phyloP scores from a whole-genome alignment of 2,888 invertebrate genomes.

The Thecophora atra region DNA sequence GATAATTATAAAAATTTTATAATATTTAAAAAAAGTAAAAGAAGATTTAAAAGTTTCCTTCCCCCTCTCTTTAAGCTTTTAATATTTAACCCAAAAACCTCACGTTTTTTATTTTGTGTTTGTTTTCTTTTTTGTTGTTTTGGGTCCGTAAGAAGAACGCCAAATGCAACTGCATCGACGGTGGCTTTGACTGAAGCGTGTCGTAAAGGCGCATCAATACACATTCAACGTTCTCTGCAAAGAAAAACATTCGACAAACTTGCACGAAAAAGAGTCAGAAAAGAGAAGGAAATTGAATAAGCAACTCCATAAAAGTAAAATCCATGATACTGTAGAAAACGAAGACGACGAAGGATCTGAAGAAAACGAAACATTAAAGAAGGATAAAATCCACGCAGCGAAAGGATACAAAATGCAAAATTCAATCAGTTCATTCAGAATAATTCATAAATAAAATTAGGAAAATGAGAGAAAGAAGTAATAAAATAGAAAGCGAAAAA shows the following conservation, averaged over 20 bases:
- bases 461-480: slow-evolving; percentile 8
- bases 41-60: too few relatives aligned
- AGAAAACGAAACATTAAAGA: too few relatives aligned
- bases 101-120: too few relatives aligned
- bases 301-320: not conserved
- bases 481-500: not conserved
- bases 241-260: not conserved
- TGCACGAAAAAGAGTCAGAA: not conserved
- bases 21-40: not conserved
- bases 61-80: too few relatives aligned
- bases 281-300: not conserved
- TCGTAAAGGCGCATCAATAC: not conserved
- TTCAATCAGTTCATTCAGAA: slow-evolving; percentile 34
- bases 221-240: not conserved
- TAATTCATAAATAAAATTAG: slow-evolving; percentile 38
- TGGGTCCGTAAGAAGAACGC: too few relatives aligned
- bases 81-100: too few relatives aligned
- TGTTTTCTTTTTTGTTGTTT: too few relatives aligned
- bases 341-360: too few relatives aligned
- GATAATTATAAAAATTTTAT: not conserved
- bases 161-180: too few relatives aligned
- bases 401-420: slow-evolving; percentile 35
- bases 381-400: slow-evolving; percentile 17
- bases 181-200: too few relatives aligned
- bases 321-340: not conserved